phyloP scores from a whole-genome alignment of 2,113 vertebrate genomes.

The Oncorhynchus nerka region DNA sequence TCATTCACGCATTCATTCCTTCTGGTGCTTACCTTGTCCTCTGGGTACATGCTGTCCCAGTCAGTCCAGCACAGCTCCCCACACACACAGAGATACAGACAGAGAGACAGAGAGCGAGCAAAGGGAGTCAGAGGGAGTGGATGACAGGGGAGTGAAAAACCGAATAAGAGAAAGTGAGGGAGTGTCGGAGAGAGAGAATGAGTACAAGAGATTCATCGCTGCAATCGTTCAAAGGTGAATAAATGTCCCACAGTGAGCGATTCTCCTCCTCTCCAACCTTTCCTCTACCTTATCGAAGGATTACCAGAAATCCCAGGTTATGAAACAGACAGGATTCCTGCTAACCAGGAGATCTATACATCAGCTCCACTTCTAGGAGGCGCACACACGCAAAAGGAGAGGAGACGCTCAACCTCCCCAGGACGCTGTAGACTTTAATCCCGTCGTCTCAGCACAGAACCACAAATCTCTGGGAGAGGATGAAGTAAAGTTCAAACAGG shows the following conservation, averaged over 20 bases:
- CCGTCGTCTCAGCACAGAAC: background rate
- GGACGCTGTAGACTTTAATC: background rate
- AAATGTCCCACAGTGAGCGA: too few species aligned
- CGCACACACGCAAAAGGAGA: background rate
- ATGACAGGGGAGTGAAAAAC: background rate
- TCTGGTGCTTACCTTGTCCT: slow-evolving; percentile 54
- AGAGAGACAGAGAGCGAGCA: background rate
- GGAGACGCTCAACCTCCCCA: background rate
- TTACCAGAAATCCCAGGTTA: background rate
- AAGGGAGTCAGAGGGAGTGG: background rate
- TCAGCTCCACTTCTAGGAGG: background rate
- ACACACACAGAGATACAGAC: slow-evolving; percentile 9
- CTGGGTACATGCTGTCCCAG: slow-evolving; percentile 58
- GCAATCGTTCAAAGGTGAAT: too few species aligned
- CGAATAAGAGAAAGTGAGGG: background rate
- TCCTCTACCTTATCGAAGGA: background rate
- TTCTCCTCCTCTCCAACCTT: background rate
- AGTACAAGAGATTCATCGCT: too few species aligned
- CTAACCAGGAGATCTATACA: background rate
- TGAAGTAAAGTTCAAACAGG: too few species aligned
- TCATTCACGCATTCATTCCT: too few species aligned
- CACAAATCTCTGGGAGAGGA: too few species aligned
- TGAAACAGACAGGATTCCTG: background rate
- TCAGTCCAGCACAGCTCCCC: background rate
- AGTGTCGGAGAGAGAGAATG: background rate